Evolutionary conservation across 1,140 invertebrate species (phyloP).

Genomic region (Cydia strobilella): DNA sequence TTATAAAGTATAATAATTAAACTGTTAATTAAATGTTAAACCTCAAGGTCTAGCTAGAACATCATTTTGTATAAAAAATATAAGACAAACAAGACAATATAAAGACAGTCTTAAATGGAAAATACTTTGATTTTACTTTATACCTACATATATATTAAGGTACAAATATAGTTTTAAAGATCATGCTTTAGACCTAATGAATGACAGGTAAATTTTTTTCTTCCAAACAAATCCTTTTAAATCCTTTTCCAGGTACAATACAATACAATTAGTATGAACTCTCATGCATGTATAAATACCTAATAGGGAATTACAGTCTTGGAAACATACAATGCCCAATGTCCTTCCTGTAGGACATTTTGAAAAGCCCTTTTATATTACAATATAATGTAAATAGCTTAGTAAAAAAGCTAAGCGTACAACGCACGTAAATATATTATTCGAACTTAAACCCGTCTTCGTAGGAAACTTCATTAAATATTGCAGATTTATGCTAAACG

Average conservation of each 20-base stretch:
- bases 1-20: neutral
- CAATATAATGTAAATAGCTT: constrained; percentile 9
- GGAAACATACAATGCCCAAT: neutral
- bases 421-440: constrained; percentile 47
- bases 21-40: too few relatives aligned
- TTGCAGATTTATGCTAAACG: constrained; percentile 74
- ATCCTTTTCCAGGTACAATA: neutral
- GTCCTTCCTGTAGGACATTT: constrained; percentile 3
- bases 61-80: neutral
- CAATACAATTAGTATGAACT: neutral
- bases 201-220: too few relatives aligned
- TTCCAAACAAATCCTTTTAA: too few relatives aligned
- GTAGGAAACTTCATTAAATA: constrained; percentile 62
- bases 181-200: neutral
- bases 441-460: constrained; percentile 43
- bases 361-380: neutral
- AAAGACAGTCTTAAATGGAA: too few relatives aligned
- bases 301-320: neutral
- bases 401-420: constrained; percentile 29
- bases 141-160: too few relatives aligned
- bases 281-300: neutral
- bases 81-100: neutral
- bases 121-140: too few relatives aligned
- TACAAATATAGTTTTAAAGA: neutral
- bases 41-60: neutral